These are phyloP conservation scores for Apamea sordens DNA, from an alignment of 2,888 invertebrate genomes.

Conservation along the genomic window DNA sequence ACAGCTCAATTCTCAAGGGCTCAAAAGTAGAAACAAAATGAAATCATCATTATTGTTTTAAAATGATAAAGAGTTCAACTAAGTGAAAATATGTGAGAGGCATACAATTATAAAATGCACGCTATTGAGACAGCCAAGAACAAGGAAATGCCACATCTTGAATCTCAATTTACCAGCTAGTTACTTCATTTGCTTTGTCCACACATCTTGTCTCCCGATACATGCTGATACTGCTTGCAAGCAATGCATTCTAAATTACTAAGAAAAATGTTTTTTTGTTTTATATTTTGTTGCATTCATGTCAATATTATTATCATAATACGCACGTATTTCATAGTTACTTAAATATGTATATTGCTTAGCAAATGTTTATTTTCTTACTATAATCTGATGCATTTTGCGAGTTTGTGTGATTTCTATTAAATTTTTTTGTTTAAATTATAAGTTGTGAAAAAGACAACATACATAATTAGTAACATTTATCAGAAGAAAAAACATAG, in stretches of 20 bases:
- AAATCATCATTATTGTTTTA: no score
- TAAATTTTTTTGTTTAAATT: background rate
- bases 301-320: background rate
- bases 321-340: background rate
- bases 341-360: background rate
- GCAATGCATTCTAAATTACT: background rate
- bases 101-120: background rate
- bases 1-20: background rate
- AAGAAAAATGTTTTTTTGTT: background rate
- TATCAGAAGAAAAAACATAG: background rate
- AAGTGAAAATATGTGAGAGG: background rate
- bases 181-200: background rate
- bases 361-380: slow-evolving; percentile 26
- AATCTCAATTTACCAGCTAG: background rate
- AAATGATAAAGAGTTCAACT: background rate
- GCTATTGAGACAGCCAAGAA: background rate
- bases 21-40: background rate
- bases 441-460: background rate
- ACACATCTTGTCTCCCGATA: background rate
- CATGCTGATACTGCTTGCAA: background rate
- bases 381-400: background rate
- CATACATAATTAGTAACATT: background rate
- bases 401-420: background rate
- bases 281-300: background rate
- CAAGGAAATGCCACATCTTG: background rate